A percentile compares a stretch with the other conserved stretches of the same genome.
Conservation (phyloP, 2,113 vertebrate genomes). For the Calidris pygmaea region DNA sequence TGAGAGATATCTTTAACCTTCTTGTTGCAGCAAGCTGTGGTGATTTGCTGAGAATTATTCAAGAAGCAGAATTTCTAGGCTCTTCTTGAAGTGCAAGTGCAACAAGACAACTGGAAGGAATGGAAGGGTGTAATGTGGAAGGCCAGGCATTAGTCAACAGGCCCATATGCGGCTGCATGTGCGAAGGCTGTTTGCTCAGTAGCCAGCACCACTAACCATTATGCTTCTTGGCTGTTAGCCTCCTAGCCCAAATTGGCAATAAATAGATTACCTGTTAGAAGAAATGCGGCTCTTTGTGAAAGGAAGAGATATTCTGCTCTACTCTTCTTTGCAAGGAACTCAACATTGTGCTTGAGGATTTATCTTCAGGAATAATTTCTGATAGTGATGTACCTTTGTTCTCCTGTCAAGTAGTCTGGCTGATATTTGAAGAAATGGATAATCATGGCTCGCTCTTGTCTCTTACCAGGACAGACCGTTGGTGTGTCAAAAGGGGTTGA, state of each 20-base stretch:
- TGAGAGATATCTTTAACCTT: background rate
- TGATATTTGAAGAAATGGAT: background rate
- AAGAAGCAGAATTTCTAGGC: background rate
- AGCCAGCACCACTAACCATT: rapidly evolving
- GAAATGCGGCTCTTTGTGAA: background rate
- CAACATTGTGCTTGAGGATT: background rate
- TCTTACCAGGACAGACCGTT: background rate
- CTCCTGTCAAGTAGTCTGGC: background rate
- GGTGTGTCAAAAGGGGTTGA: background rate
- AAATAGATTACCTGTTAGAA: background rate
- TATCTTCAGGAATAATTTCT: background rate
- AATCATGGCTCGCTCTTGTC: background rate
- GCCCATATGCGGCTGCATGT: background rate
- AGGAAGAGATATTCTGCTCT: background rate
- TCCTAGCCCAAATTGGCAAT: background rate
- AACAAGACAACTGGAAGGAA: background rate
- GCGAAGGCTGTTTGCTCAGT: background rate
- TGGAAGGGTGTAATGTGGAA: background rate
- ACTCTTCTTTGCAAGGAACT: background rate
- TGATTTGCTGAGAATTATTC: background rate
- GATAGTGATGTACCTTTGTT: background rate
- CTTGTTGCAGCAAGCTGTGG: background rate
- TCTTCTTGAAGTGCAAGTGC: background rate
- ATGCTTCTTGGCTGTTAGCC: background rate
- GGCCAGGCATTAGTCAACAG: background rate